phyloP scores from a whole-genome alignment of 2,888 invertebrate genomes.

The Nowickia ferox region DNA sequence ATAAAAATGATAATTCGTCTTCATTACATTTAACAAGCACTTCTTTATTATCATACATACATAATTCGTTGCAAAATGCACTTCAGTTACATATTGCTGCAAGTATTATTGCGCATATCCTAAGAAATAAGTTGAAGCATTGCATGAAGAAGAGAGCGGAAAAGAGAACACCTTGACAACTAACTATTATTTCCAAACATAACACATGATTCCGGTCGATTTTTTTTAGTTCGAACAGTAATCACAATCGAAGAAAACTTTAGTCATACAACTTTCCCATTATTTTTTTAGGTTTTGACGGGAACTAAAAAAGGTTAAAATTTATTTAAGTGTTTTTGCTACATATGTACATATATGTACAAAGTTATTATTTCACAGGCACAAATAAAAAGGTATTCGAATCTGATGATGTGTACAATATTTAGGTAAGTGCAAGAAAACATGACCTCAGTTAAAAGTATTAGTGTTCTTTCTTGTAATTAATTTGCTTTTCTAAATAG shows the following conservation, averaged over 20 bases:
- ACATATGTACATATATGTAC: no score
- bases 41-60: no score
- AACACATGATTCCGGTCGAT: constrained; percentile 66
- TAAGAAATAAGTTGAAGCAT: constrained; percentile 33
- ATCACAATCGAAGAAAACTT: constrained; percentile 48
- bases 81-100: no score
- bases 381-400: not conserved
- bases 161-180: constrained; percentile 58
- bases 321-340: constrained; percentile 51
- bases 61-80: not conserved
- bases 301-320: constrained; percentile 64
- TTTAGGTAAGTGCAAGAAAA: constrained; percentile 21
- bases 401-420: constrained; percentile 10
- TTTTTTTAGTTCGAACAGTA: constrained; percentile 35
- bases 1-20: not conserved
- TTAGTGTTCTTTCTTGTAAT: not conserved
- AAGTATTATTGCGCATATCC: constrained; percentile 58
- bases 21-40: no score
- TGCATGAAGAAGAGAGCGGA: not conserved
- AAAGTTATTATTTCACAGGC: not conserved
- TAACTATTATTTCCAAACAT: constrained; percentile 37
- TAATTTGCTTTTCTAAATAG: not conserved
- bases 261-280: constrained; percentile 41
- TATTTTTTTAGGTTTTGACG: constrained; percentile 53
- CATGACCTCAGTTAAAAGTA: not conserved